Evolutionary conservation across 2,113 vertebrate genomes (phyloP), one percentile per base, ranked within the genome.

Genomic region (Montifringilla adamsi): DNA sequence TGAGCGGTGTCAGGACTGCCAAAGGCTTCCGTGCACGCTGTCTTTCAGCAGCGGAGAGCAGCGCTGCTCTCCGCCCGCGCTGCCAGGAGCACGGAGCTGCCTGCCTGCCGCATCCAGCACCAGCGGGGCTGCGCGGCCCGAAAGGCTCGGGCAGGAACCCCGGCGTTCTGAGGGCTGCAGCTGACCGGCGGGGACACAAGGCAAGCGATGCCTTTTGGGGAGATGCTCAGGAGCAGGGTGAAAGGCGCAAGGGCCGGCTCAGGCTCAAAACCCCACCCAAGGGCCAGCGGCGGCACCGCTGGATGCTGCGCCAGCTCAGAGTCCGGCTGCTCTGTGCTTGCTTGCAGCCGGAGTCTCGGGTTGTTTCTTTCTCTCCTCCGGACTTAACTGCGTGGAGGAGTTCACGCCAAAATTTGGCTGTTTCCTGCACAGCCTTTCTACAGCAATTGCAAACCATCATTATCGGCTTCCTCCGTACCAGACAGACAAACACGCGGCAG

Each of bases 271-370:
- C 31, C 31, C 18, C 27, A 33, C 3, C 3, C 39, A 6, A 30
- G 27, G 14, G 30, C 13, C 7, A 24, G 37, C 0, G 11, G n/a
- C 53, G 10, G 41, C 5, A 13, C 31, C 1, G 7, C 47, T 15
- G 31, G 31, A 46, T 31, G 41, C 11, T 11, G 10, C 1, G 39
- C 72, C 44, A 24, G 56, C 66, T 33, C 62, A 1, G 10, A 23
- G 2, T 10, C 23, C 30, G 11, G 13, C 72, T 35, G 31, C 59
- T 31, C 37, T 43, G 18, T 1, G 58, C 58, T 14, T 4, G 52
- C 37, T 37, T 26, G 52, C 66, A 15, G 74, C 3, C 0, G 27
- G 30, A 33, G 44, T 60, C n/a, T 8, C 1, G 4, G 16, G 58
- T 22, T 26, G 43, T 16, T 17, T 14, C 4, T 20, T 24, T 26